These are phyloP conservation scores for Lucilia sericata DNA, from an alignment of 1,140 invertebrate genomes.

Conservation along the genomic window DNA sequence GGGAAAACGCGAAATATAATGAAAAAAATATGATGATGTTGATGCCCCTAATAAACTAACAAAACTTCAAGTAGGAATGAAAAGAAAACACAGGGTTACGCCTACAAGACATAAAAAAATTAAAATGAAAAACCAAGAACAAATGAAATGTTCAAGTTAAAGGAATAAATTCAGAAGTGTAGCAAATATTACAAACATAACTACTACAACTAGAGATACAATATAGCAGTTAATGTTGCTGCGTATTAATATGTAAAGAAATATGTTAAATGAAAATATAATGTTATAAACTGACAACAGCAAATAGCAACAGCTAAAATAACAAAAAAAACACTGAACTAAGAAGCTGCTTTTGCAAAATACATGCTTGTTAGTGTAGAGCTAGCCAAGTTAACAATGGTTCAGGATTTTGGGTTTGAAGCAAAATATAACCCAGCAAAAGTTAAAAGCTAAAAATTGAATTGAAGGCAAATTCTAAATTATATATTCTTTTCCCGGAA, in stretches of 20 bases:
- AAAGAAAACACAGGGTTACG: slow-evolving; percentile 20
- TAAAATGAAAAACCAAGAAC: not conserved
- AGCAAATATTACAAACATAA: slow-evolving; percentile 9
- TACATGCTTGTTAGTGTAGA: not conserved
- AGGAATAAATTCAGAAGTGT: not conserved
- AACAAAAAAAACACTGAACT: not conserved
- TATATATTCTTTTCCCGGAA: no score
- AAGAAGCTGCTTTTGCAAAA: not conserved
- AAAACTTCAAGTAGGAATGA: slow-evolving; percentile 36
- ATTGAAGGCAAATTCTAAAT: no score
- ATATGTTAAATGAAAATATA: slow-evolving; percentile 37
- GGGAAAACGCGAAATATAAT: not conserved
- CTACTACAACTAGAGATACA: not conserved
- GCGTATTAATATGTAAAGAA: not conserved
- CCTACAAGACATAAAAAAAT: slow-evolving; percentile 13
- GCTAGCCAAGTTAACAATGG: no score
- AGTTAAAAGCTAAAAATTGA: no score
- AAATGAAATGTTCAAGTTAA: no score
- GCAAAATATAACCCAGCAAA: no score
- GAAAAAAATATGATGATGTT: not conserved
- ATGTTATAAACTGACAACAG: slow-evolving; percentile 33
- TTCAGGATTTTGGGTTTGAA: no score
- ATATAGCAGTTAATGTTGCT: not conserved
- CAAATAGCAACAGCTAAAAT: not conserved
- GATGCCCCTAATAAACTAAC: slow-evolving; percentile 32